Base-by-base conservation (phyloP, 2,113 vertebrate genomes). In the Cryptotis parvus region DNA sequence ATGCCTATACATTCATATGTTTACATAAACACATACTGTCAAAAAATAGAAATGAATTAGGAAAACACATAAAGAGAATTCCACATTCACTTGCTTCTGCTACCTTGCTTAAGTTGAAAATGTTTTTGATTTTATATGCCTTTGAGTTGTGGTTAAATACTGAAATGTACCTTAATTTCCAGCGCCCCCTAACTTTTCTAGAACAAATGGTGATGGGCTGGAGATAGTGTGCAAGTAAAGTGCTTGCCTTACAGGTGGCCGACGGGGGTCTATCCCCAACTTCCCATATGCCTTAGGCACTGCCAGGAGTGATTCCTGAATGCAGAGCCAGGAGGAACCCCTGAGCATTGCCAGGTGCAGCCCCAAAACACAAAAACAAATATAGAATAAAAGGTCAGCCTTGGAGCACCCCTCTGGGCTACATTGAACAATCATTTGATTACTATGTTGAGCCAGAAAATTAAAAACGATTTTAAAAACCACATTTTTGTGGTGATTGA, bases 371-470 rank as follows among this genome's bases (percentile, higher is more conserved):
- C 5, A 49, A 6, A 49, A 6, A 49, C 45, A 49, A 49, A 10
- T 12, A 49, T 68, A 77, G 90, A 94, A 90, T 58, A 58, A 58
- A 58, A 22, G 55, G 6, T 87, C 66, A 76, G 74, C 84, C 16
- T 91, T 76, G 88, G 52, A 83, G 26, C 68, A 88, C 39, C 39
- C 45, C 92, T 87, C 78, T 73, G 83, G 63, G 90, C 90, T 68
- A 84, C 86, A 90, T 52, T 91, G 81, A 87, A 45, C 5, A 15
- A 84, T 49, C 89, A 80, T 61, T 74, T 89, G 83, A 79, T 77
- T 83, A 76, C 37, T 66, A 33, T 61, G 63, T 84, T 49, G 75
- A 72, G 43, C 87, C 74, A 91, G 69, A 88, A 84, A 88, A 12
- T 81, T 9, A 27, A 22, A 24, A 84, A 88, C n/a, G 63, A 88